Conservation (phyloP, 1,140 invertebrate species). For the Monochamus saltuarius region DNA sequence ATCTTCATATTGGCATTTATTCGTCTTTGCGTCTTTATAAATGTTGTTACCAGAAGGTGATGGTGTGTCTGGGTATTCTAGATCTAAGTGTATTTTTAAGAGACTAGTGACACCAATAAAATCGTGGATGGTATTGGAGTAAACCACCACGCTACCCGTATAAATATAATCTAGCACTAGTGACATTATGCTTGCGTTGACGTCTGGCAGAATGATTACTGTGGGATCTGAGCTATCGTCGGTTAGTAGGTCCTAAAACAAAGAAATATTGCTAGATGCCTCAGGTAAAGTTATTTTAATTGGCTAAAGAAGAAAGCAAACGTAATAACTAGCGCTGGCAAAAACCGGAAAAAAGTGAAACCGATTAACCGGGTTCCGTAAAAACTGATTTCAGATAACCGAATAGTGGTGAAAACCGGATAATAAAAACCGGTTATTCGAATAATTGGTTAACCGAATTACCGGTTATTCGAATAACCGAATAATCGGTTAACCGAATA, state of each 20-base stretch:
- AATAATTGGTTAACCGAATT: too few species aligned
- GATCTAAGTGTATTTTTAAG: constrained; percentile 40
- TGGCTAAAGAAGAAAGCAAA: too few species aligned
- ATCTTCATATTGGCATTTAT: constrained; percentile 1
- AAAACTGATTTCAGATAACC: too few species aligned
- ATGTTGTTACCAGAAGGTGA: too few species aligned
- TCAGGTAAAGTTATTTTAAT: too few species aligned
- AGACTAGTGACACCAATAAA: constrained; percentile 40
- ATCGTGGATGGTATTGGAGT: constrained; percentile 37
- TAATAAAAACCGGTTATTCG: too few species aligned
- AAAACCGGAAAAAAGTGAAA: too few species aligned
- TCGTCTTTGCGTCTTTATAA: constrained; percentile 9
- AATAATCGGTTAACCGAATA: too few species aligned
- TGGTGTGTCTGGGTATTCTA: constrained; percentile 8
- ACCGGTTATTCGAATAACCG: too few species aligned
- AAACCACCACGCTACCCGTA: constrained; percentile 41
- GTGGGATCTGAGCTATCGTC: constrained; percentile 35
- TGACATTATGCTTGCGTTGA: constrained; percentile 42
- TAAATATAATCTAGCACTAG: constrained; percentile 51
- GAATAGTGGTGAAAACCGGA: too few species aligned
- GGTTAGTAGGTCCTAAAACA: constrained; percentile 41
- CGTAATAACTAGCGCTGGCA: too few species aligned
- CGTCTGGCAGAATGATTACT: constrained; percentile 45
- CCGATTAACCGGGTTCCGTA: too few species aligned
- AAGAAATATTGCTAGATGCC: background rate